These are phyloP conservation scores for Galagoides demidoff DNA, from an alignment of 2,797 vertebrate genomes.

Conservation along the genomic window DNA sequence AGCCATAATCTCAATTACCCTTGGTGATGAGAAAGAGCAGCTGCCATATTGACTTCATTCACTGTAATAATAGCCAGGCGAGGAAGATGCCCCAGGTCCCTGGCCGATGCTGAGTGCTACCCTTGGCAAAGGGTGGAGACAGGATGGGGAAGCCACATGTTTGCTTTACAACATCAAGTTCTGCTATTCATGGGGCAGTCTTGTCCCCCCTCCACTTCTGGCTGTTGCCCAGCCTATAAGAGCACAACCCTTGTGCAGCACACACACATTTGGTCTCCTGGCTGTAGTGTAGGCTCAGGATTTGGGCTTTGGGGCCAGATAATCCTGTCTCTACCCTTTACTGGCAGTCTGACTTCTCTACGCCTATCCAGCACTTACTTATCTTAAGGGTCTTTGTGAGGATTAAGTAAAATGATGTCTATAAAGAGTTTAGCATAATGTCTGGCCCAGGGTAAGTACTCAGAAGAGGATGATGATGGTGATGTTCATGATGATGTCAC, in stretches of 20 bases:
- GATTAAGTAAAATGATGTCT: background rate
- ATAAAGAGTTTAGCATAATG: background rate
- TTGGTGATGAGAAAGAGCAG: background rate
- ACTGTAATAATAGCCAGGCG: background rate
- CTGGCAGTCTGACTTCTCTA: background rate
- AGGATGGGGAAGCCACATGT: background rate
- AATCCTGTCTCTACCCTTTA: background rate
- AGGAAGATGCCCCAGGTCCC: background rate
- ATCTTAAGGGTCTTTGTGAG: background rate
- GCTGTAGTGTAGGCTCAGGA: accelerated
- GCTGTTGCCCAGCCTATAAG: background rate
- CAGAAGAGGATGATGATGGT: background rate
- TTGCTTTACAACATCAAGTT: background rate
- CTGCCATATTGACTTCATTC: background rate
- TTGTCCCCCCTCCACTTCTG: background rate
- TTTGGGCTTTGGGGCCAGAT: background rate
- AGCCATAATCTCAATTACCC: background rate
- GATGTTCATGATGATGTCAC: accelerated
- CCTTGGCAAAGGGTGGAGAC: background rate
- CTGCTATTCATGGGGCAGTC: background rate
- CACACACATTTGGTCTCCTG: background rate
- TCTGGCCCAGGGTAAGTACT: background rate
- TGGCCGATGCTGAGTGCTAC: background rate
- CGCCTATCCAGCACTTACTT: background rate
- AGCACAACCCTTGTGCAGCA: background rate